These are phyloP conservation scores for Halocaridina rubra DNA, from an alignment of 2,888 invertebrate genomes.

Conservation along the genomic window DNA sequence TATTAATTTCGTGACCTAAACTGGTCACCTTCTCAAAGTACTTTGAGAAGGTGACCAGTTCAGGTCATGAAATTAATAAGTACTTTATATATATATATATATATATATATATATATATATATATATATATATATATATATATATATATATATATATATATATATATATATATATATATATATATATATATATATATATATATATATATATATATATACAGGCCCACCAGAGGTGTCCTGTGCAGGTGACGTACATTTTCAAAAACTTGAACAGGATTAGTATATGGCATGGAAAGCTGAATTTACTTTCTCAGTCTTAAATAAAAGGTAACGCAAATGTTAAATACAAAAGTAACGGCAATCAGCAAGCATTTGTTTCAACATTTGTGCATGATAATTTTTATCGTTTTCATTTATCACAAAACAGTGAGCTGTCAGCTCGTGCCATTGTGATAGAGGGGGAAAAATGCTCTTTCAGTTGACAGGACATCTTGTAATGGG, in stretches of 20 bases:
- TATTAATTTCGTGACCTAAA: too few species aligned
- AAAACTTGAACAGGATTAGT: slow-evolving; percentile 1
- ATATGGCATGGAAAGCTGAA: slow-evolving; percentile 2
- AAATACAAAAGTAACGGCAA: background rate
- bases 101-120: too few species aligned
- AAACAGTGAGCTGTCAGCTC: background rate
- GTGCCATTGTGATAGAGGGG: background rate
- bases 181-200: too few species aligned
- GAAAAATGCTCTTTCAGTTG: background rate
- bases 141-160: too few species aligned
- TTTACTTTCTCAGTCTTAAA: background rate
- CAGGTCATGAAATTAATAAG: too few species aligned
- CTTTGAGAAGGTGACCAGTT: too few species aligned
- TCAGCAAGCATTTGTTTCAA: background rate
- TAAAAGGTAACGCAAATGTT: background rate
- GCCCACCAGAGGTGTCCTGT: too few species aligned
- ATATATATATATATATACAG: too few species aligned
- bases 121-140: too few species aligned
- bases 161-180: too few species aligned
- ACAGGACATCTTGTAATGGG: background rate
- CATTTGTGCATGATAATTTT: background rate
- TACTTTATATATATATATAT: too few species aligned
- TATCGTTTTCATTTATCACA: background rate
- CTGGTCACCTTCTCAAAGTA: too few species aligned
- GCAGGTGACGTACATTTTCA: background rate